Conservation (phyloP, 37 sponge, comb jelly and placozoan genomes). For the Cliona cf. orientalis region DNA sequence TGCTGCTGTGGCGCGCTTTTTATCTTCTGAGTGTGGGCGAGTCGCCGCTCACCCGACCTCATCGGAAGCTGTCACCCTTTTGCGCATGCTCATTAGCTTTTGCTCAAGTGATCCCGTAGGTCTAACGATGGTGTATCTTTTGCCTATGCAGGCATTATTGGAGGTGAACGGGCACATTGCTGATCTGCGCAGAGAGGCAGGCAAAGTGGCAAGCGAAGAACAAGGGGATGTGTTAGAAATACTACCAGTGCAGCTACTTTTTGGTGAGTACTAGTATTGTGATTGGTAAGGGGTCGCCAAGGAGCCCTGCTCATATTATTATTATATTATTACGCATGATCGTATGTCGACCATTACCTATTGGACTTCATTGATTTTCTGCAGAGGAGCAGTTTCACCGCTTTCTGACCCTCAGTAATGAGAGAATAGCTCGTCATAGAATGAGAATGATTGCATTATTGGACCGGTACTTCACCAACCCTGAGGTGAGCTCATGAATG, state of each 20-base stretch:
- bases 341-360: too few relatives aligned
- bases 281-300: too few relatives aligned
- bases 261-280: constrained; percentile 24
- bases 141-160: constrained; percentile 40
- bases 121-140: neutral
- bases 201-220: neutral
- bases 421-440: constrained; percentile 48
- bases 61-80: too few relatives aligned
- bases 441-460: constrained; percentile 15
- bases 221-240: constrained; percentile 63
- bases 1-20: too few relatives aligned
- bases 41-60: too few relatives aligned
- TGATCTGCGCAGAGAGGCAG: constrained; percentile 25
- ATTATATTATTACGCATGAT: too few relatives aligned
- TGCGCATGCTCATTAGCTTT: neutral
- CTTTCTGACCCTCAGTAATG: constrained; percentile 57
- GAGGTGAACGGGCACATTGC: constrained; percentile 52
- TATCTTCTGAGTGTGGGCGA: too few relatives aligned
- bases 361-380: neutral
- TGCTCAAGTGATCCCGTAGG: neutral
- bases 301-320: too few relatives aligned
- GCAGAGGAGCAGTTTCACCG: constrained; percentile 76
- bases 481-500: constrained; percentile 35
- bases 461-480: constrained; percentile 41
- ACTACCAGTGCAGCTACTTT: constrained; percentile 61